Percentiles rank a stretch among this genome's conserved stretches.
Evolutionary conservation across 2,113 vertebrate genomes (phyloP).

Genomic region (Azemiops feae): DNA sequence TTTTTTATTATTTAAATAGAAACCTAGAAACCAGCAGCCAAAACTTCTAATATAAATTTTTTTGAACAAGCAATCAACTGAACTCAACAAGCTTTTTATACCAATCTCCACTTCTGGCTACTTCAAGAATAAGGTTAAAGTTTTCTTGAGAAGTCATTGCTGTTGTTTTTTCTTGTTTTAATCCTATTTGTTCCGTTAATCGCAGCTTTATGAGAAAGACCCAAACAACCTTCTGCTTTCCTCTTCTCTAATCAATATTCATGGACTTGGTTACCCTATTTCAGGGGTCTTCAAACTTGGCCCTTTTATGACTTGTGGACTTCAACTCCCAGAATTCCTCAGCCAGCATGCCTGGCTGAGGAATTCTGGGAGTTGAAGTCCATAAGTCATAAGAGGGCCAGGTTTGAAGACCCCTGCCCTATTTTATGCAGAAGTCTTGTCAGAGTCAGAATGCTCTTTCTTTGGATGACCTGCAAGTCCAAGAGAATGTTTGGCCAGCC

Average conservation of each 20-base stretch:
- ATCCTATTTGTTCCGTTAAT: not conserved
- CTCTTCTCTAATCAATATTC: conserved; percentile 18
- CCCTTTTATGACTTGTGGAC: no score
- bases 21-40: not conserved
- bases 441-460: conserved; percentile 22
- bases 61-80: not conserved
- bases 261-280: not conserved
- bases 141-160: not conserved
- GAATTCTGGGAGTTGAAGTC: no score
- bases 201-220: no score
- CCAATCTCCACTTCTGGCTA: not conserved
- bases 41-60: not conserved
- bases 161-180: not conserved
- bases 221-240: not conserved
- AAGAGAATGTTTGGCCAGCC: conserved; percentile 27
- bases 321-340: no score
- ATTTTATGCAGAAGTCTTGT: conserved; percentile 33
- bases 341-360: no score
- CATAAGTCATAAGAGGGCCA: no score
- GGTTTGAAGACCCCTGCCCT: no score
- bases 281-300: not conserved
- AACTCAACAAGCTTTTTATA: not conserved
- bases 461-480: conserved; percentile 41
- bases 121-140: not conserved
- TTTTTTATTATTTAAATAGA: not conserved